Conservation (phyloP, 2,113 vertebrate genomes). For the Nothoprocta perdicaria region DNA sequence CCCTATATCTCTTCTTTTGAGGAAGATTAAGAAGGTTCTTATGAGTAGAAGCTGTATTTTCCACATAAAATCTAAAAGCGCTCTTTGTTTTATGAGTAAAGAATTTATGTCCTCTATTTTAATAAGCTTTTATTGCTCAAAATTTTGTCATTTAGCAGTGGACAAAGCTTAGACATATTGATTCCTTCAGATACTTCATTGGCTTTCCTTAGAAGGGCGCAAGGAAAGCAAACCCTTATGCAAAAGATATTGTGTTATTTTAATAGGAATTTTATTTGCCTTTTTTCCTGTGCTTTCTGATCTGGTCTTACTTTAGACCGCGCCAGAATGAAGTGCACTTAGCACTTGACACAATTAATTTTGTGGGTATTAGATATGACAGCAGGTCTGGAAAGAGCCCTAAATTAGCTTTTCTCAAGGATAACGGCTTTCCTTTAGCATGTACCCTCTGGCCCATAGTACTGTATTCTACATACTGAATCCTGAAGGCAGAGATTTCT, state of each 20-base stretch:
- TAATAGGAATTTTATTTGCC: not conserved
- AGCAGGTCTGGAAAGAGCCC: not conserved
- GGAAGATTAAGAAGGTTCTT: not conserved
- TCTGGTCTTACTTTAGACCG: not conserved
- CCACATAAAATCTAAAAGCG: not conserved
- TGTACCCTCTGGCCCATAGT: not conserved
- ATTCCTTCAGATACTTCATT: not conserved
- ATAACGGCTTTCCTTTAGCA: not conserved
- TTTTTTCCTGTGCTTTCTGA: not conserved
- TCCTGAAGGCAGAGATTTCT: not conserved
- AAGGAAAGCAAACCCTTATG: not conserved
- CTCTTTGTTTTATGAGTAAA: not conserved
- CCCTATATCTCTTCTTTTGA: not conserved
- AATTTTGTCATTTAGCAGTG: not conserved
- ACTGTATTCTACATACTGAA: not conserved
- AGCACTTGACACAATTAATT: not conserved
- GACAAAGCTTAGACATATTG: not conserved
- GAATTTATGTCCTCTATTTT: not conserved
- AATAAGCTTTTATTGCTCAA: not conserved
- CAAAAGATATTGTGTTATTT: not conserved
- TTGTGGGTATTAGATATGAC: not conserved
- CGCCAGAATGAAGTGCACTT: not conserved
- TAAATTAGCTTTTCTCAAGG: not conserved
- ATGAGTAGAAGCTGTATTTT: not conserved
- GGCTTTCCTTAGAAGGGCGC: not conserved